Conservation (phyloP, 2,888 invertebrate species). For the Entomobrya multifasciata region DNA sequence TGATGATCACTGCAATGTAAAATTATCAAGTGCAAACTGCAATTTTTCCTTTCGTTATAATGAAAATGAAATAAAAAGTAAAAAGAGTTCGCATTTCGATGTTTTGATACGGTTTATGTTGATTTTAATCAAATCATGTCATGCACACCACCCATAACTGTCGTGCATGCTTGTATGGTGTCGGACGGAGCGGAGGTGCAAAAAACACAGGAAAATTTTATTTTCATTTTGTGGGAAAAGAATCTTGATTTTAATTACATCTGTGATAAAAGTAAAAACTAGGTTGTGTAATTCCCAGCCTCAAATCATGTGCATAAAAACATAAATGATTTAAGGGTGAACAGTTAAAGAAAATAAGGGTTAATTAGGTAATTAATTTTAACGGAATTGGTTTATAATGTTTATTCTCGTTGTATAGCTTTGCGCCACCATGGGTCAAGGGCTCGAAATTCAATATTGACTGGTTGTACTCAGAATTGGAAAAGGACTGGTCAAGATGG, state of each 20-base stretch:
- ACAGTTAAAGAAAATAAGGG: neutral
- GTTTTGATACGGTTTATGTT: too few species aligned
- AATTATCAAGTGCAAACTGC: neutral
- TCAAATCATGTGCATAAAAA: too few species aligned
- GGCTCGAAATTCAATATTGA: slow-evolving; percentile 89
- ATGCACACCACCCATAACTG: too few species aligned
- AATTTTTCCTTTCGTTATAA: neutral
- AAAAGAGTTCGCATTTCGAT: neutral
- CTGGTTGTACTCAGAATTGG: slow-evolving; percentile 96
- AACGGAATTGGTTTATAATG: too few species aligned
- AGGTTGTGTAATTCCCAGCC: slow-evolving; percentile 1
- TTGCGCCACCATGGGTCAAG: slow-evolving; percentile 92
- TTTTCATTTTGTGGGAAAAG: too few species aligned
- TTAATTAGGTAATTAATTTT: neutral
- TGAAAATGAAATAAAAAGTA: neutral
- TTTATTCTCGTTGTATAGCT: too few species aligned
- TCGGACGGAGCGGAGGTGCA: too few species aligned
- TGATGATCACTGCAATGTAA: neutral
- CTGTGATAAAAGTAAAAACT: slow-evolving; percentile 54
- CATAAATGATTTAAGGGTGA: too few species aligned
- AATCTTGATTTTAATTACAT: too few species aligned
- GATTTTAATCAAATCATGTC: neutral
- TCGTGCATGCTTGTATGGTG: too few species aligned
- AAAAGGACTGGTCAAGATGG: slow-evolving; percentile 95
- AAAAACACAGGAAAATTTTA: neutral